phyloP scores from a whole-genome alignment of 2,113 vertebrate species.

The Cichladusa arquata region DNA sequence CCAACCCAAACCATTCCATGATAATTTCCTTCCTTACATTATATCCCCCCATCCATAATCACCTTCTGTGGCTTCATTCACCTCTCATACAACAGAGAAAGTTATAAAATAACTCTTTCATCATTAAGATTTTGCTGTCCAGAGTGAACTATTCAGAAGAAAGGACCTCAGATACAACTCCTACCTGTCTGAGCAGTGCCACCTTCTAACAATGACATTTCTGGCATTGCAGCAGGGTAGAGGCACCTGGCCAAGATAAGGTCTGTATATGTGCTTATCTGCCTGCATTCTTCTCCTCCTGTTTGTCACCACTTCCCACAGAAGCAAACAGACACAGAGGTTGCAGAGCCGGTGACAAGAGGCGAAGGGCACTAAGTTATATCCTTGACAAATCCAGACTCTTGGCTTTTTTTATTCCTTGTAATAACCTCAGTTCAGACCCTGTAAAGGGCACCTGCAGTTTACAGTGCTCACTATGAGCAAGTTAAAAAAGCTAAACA shows the following conservation, averaged over 20 bases:
- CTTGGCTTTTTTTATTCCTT: background rate
- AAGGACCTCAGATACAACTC: accelerated
- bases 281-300: background rate
- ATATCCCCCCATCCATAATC: background rate
- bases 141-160: background rate
- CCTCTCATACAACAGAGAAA: background rate
- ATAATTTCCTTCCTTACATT: background rate
- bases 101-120: background rate
- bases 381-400: background rate
- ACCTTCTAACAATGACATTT: background rate
- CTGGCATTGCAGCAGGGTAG: background rate
- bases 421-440: background rate
- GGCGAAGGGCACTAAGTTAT: background rate
- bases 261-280: background rate
- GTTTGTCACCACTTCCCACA: background rate
- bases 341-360: background rate
- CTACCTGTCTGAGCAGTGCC: background rate
- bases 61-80: background rate
- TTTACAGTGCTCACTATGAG: background rate
- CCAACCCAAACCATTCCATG: background rate
- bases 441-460: background rate
- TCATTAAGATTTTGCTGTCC: background rate
- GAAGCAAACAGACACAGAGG: background rate
- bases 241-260: background rate
- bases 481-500: background rate